These are phyloP conservation scores for Lophochroa leadbeateri DNA, from an alignment of 2,113 vertebrate species.

Conservation along the genomic window DNA sequence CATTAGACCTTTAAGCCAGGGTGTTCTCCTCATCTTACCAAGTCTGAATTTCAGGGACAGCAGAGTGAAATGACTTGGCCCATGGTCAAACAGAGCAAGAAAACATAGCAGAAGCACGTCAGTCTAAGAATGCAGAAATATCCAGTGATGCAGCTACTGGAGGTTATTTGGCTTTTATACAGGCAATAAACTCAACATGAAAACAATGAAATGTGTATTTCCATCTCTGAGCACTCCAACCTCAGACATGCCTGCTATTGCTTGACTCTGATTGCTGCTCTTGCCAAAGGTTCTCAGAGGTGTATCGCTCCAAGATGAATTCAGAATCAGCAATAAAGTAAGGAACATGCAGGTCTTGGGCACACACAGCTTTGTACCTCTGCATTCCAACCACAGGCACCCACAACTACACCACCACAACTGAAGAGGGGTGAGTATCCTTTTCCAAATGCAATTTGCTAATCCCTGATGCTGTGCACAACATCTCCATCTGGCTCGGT, in stretches of 20 bases:
- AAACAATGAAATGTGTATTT: slow-evolving; percentile 8
- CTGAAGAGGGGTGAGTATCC: background rate
- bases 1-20: background rate
- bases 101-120: background rate
- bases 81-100: background rate
- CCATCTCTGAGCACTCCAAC: background rate
- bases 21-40: background rate
- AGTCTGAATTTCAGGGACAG: background rate
- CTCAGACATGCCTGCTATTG: background rate
- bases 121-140: background rate
- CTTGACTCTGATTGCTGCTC: background rate
- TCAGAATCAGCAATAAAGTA: background rate
- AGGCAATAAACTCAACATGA: background rate
- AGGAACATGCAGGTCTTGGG: background rate
- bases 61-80: background rate
- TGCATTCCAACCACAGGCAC: background rate
- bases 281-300: background rate
- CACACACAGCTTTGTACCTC: background rate
- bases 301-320: background rate
- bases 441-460: background rate
- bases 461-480: background rate
- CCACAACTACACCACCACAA: background rate
- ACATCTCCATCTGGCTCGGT: background rate
- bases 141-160: background rate
- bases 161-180: background rate